phyloP scores from a whole-genome alignment of 2,888 invertebrate species.

The Eurytoma adleriae region DNA sequence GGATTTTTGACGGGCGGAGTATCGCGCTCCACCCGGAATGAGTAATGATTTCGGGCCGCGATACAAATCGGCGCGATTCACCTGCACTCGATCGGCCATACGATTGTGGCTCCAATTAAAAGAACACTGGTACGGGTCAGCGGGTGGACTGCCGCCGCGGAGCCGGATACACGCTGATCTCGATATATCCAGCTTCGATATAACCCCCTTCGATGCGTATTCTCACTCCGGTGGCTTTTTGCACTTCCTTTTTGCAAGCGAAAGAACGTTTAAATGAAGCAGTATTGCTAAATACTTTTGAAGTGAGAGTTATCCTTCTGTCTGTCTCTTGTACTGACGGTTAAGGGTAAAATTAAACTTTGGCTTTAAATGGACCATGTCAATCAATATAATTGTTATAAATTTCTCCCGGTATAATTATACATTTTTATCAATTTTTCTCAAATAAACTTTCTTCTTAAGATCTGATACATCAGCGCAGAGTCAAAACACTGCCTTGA shows the following conservation, averaged over 20 bases:
- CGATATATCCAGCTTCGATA: conserved; percentile 57
- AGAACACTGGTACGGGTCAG: conserved; percentile 72
- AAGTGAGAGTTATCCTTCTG: not conserved
- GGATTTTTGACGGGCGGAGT: conserved; percentile 64
- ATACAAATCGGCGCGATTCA: conserved; percentile 74
- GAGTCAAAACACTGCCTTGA: too few relatives aligned
- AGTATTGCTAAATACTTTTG: conserved; percentile 23
- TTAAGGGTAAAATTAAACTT: too few relatives aligned
- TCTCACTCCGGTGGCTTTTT: not conserved
- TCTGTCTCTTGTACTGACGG: too few relatives aligned
- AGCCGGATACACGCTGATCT: conserved; percentile 59
- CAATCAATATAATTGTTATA: too few relatives aligned
- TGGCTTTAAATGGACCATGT: too few relatives aligned
- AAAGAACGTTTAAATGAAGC: not conserved
- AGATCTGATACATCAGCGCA: too few relatives aligned
- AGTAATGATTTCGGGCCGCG: conserved; percentile 72
- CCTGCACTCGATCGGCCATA: conserved; percentile 70
- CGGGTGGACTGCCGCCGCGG: conserved; percentile 61
- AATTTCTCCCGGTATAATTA: too few relatives aligned
- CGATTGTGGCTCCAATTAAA: conserved; percentile 73
- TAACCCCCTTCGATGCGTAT: conserved; percentile 5
- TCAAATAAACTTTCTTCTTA: too few relatives aligned
- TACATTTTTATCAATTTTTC: not conserved
- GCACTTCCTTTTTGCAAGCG: not conserved
- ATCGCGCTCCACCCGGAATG: conserved; percentile 62